Evolutionary conservation across 2,888 invertebrate genomes (phyloP), one percentile per base, ranked within the genome.

Genomic region (Platerodrilus igneus): DNA sequence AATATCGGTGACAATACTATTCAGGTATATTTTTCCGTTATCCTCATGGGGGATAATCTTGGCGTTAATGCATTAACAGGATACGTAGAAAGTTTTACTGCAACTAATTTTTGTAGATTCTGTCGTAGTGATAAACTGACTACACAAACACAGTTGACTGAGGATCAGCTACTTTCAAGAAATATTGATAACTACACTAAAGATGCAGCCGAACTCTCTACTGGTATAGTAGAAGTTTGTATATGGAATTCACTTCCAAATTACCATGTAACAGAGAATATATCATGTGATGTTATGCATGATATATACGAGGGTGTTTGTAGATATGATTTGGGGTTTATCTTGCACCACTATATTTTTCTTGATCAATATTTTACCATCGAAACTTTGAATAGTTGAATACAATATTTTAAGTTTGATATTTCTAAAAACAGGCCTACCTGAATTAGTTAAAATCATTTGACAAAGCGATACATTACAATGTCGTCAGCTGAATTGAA

Each of bases 231-330:
- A 35, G 56, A 50, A 13, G 5, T 11, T 20, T 20, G 30, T 13
- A 31, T 47, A 27, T 51, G 55, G 11, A 53, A 57, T 43, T 7
- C 17, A 7, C 29, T 55, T 22, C 33, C 36, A 15, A 35, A 43
- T 21, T 58, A 51, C 47, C 46, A 56, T 43, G 40, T 55, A 11
- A 37, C 41, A 15, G 37, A 50, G 25, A 56, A 56, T 38, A 43
- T 35, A 39, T 38, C 25, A 33, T 34, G 48, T 27, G 56, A 57
- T 41, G 37, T 52, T 10, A 53, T 52, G 50, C 53, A 56, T 33
- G 55, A 57, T 37, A 11, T 57, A 10, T 50, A 48, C 21, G 50
- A 52, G 30, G 51, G 50, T 8, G 16, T 51, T 10, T 34, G 38
- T 16, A n/a, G 25, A 10, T 25, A 21, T 21, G 38, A 42, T 13